A percentile compares a stretch with the other conserved stretches of the same genome.
Conservation (phyloP, 2,888 invertebrate genomes). For the Amphipyra berbera region DNA sequence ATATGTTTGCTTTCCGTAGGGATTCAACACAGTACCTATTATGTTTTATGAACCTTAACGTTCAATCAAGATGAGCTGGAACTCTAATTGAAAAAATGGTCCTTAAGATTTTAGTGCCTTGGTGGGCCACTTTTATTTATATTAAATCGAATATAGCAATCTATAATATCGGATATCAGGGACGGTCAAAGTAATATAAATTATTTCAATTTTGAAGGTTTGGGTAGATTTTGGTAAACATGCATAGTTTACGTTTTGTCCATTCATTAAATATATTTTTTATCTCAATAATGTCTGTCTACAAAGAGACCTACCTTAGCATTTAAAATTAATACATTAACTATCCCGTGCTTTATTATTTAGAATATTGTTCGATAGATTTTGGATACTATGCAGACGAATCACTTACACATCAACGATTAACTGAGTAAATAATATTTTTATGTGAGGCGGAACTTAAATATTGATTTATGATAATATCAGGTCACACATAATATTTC, state of each 20-base stretch:
- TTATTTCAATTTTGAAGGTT: too few relatives aligned
- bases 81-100: too few relatives aligned
- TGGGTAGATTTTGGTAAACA: too few relatives aligned
- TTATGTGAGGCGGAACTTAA: conserved; percentile 47
- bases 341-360: conserved; percentile 28
- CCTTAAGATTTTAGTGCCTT: too few relatives aligned
- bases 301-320: conserved; percentile 40
- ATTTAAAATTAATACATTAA: conserved; percentile 41
- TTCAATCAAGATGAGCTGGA: too few relatives aligned
- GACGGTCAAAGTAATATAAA: too few relatives aligned
- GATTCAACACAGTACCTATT: too few relatives aligned
- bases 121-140: too few relatives aligned
- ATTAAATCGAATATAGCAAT: too few relatives aligned
- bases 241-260: conserved; percentile 1
- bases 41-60: too few relatives aligned
- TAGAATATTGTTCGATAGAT: conserved; percentile 21
- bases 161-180: too few relatives aligned
- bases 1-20: too few relatives aligned
- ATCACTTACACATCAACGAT: conserved; percentile 36
- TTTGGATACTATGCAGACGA: conserved; percentile 11
- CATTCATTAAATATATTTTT: conserved; percentile 29
- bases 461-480: conserved; percentile 54
- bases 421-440: conserved; percentile 40
- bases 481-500: conserved; percentile 9
- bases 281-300: conserved; percentile 31